Percentiles rank a stretch among this genome's conserved stretches.
Conservation (phyloP, 2,797 vertebrate genomes). For the Coregonus ussuriensis region DNA sequence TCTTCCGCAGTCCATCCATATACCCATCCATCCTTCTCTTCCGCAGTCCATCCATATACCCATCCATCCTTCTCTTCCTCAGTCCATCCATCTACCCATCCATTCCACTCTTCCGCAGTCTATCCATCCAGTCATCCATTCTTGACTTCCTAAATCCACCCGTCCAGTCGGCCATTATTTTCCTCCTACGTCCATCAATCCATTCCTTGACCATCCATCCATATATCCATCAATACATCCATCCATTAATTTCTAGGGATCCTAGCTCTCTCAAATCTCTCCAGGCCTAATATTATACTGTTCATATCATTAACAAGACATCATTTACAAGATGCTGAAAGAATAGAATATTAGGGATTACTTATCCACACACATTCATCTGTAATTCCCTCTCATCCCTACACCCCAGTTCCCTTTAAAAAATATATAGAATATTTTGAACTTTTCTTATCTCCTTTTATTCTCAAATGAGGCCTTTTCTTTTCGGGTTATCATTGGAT, state of each 20-base stretch:
- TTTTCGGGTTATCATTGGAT: conserved; percentile 49
- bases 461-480: conserved; percentile 28
- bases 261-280: too few relatives aligned
- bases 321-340: too few relatives aligned
- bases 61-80: not conserved
- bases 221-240: too few relatives aligned
- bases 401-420: not conserved
- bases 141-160: too few relatives aligned
- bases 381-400: conserved; percentile 7
- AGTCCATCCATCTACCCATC: not conserved
- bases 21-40: not conserved
- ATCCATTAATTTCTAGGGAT: not conserved
- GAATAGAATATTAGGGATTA: too few relatives aligned
- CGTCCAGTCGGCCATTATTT: too few relatives aligned
- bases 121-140: not conserved
- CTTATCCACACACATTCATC: too few relatives aligned
- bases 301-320: too few relatives aligned
- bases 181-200: too few relatives aligned
- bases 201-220: too few relatives aligned
- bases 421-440: conserved; percentile 16
- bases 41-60: not conserved
- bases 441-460: conserved; percentile 20
- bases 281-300: too few relatives aligned
- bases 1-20: too few relatives aligned
- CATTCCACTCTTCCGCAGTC: not conserved